These are phyloP conservation scores for Corythornis madagascariensis DNA, from an alignment of 2,113 vertebrate genomes.

Conservation along the genomic window DNA sequence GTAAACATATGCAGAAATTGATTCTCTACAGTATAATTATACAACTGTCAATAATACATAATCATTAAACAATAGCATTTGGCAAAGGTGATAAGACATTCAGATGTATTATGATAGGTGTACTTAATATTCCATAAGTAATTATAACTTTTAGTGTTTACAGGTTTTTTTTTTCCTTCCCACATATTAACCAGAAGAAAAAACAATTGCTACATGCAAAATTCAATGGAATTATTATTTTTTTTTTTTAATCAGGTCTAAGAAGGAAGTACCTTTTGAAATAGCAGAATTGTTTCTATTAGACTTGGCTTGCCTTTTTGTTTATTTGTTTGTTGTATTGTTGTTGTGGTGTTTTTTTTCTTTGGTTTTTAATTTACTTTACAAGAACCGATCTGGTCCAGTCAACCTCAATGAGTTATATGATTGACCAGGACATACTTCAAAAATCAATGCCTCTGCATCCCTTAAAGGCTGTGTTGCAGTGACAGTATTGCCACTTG, in stretches of 20 bases:
- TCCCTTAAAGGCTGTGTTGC: background rate
- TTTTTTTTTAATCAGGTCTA: background rate
- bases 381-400: background rate
- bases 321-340: too few relatives aligned
- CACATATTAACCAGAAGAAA: background rate
- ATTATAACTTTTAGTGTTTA: background rate
- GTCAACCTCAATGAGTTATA: background rate
- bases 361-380: background rate
- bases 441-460: background rate
- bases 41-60: background rate
- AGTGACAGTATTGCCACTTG: background rate
- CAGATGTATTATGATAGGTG: background rate
- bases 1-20: background rate
- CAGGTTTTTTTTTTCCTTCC: background rate
- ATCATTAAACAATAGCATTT: background rate
- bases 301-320: background rate
- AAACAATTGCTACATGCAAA: background rate
- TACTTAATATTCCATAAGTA: background rate
- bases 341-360: too few relatives aligned
- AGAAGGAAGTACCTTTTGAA: background rate
- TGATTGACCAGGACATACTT: background rate
- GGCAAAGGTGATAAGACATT: background rate
- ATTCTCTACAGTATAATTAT: background rate
- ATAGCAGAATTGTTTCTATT: background rate
- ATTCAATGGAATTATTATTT: background rate